Conservation (phyloP, 2,888 invertebrate genomes). For the Caenorhabditis sulstoni region DNA sequence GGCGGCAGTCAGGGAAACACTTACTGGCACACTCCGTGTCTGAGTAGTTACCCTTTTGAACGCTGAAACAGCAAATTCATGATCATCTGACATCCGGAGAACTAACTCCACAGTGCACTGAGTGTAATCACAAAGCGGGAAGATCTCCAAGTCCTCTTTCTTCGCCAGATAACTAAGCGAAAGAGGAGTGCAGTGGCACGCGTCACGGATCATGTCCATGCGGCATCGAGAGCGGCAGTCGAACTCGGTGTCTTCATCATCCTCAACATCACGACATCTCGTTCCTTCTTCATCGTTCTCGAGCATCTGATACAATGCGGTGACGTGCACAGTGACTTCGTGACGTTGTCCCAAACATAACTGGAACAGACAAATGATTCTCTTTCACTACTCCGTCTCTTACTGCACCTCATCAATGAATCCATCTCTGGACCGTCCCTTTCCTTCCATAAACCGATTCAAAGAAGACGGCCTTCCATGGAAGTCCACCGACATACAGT, state of each 20-base stretch:
- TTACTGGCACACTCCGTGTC: slow-evolving; percentile 75
- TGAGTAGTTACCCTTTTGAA: slow-evolving; percentile 75
- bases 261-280: slow-evolving; percentile 74
- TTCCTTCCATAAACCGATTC: slow-evolving; percentile 79
- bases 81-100: background rate
- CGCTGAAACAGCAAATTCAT: slow-evolving; percentile 60
- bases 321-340: slow-evolving; percentile 76
- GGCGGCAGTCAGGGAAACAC: slow-evolving; percentile 76
- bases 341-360: slow-evolving; percentile 76
- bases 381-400: background rate
- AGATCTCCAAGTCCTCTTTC: slow-evolving; percentile 70
- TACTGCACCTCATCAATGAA: slow-evolving; percentile 73
- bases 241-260: slow-evolving; percentile 78
- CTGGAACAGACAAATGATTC: slow-evolving; percentile 52
- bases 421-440: slow-evolving; percentile 76
- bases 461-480: slow-evolving; percentile 78
- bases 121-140: slow-evolving; percentile 77
- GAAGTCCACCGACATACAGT: slow-evolving; percentile 79
- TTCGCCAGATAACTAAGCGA: slow-evolving; percentile 73
- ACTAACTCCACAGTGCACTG: slow-evolving; percentile 75
- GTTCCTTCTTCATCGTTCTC: slow-evolving; percentile 79
- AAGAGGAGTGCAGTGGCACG: slow-evolving; percentile 76
- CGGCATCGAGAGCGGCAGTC: slow-evolving; percentile 77
- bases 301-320: slow-evolving; percentile 76
- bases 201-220: slow-evolving; percentile 76